These are phyloP conservation scores for Coregonus clupeaformis DNA, from an alignment of 2,113 vertebrate species.

Conservation along the genomic window DNA sequence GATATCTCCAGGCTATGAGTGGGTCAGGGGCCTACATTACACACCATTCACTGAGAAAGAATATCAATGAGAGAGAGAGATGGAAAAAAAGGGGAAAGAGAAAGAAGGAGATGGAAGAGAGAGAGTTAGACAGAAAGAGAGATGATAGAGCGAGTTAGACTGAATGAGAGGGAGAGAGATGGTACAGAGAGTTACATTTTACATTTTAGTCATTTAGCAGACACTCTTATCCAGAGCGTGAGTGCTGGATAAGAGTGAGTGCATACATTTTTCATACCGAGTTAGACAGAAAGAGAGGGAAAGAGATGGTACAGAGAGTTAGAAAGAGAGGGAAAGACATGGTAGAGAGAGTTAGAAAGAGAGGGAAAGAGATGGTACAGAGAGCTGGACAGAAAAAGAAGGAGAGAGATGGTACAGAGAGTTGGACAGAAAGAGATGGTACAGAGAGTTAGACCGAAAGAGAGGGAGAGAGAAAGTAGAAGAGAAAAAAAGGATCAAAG, in stretches of 20 bases:
- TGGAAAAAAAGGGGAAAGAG: not conserved
- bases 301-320: too few species aligned
- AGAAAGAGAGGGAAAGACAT: too few species aligned
- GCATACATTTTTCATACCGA: too few species aligned
- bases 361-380: too few species aligned
- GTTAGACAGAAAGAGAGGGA: too few species aligned
- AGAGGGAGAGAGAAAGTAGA: not conserved
- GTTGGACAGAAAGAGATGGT: too few species aligned
- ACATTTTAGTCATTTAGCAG: too few species aligned
- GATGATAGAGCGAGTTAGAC: not conserved
- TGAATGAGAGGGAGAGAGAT: not conserved
- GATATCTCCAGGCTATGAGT: conserved; percentile 2
- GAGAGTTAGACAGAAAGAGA: not conserved
- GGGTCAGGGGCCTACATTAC: not conserved
- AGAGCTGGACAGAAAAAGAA: too few species aligned
- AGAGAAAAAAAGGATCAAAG: not conserved
- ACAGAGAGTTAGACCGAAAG: not conserved
- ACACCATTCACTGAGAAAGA: not conserved
- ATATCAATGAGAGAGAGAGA: not conserved
- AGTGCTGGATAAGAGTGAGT: too few species aligned
- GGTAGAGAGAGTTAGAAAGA: too few species aligned
- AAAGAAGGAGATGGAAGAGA: not conserved
- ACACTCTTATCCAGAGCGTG: too few species aligned
- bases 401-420: too few species aligned
- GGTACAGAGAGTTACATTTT: conserved; percentile 7